Base-by-base conservation (phyloP, 1,140 invertebrate species). In the Atta colombica region DNA sequence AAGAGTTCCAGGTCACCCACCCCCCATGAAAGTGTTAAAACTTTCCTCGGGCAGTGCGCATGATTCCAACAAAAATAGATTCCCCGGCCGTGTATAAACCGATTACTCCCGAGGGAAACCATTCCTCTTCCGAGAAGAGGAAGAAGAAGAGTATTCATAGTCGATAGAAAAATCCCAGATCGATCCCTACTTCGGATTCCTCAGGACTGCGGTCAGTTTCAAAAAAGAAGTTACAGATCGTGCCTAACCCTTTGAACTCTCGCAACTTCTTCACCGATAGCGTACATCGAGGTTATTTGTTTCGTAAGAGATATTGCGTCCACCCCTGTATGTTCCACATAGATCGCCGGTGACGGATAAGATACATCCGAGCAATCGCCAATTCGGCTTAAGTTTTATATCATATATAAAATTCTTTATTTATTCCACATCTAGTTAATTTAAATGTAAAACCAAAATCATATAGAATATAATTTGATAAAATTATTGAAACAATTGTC, bases 301-400 rank as follows among this genome's bases (percentile, higher is more conserved):
- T 91, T 91, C 90, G 90, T 89, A 91, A 91, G 78, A 91, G 89
- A 91, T 74, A 90, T 91, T 86, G 74, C 89, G 86, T 90, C 65
- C 77, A 91, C 71, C 89, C 89, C 77, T 81, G 85, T 31, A 87
- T 87, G 88, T 89, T 68, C 89, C 75, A 90, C 88, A 90, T 90
- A 89, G 85, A 89, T 89, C 68, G 69, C 51, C 28, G 21, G 28
- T 12, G 53, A 49, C 84, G 58, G 80, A 84, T 74, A 84, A 84
- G 69, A 84, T 51, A 63, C 18, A 3, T 45, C 39, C 12, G 55
- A 45, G 28, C n/a, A 6, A 84, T 49, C 68, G 25, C 4, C 7
- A 60, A 82, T 84, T 49, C 53, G 45, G 63, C 28, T 68, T 12
- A 2, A 45, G 6, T 6, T 39, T 21, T 58, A 7, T n/a, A 45